Percentiles rank a stretch among this genome's conserved stretches.
Evolutionary conservation across 2,888 invertebrate genomes (phyloP).

Genomic region (Drosophila aldrichi): DNA sequence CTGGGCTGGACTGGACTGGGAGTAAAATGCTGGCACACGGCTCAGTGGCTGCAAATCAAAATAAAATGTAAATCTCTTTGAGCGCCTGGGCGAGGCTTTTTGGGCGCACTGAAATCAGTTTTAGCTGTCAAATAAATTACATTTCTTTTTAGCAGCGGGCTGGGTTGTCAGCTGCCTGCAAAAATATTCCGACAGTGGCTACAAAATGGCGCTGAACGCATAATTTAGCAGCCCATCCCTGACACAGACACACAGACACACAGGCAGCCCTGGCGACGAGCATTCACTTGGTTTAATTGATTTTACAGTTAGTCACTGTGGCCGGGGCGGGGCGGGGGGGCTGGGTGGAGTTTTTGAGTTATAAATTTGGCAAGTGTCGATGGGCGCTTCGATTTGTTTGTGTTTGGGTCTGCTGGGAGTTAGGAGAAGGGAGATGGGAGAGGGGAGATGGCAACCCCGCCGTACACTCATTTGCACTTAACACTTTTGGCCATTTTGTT

Average conservation of each 20-base stretch:
- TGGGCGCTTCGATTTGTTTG: slow-evolving; percentile 57
- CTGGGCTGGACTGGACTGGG: slow-evolving; percentile 17
- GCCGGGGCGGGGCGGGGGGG: not conserved
- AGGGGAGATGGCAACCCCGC: slow-evolving; percentile 12
- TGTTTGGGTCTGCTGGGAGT: slow-evolving; percentile 28
- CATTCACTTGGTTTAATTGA: slow-evolving; percentile 72
- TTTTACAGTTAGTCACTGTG: slow-evolving; percentile 61
- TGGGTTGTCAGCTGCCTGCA: slow-evolving; percentile 18
- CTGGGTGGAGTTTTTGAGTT: slow-evolving; percentile 45
- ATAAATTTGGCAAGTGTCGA: slow-evolving; percentile 70
- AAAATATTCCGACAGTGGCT: slow-evolving; percentile 25
- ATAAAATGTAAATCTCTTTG: slow-evolving; percentile 63
- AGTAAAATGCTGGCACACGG: slow-evolving; percentile 65
- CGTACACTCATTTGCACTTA: slow-evolving; percentile 78
- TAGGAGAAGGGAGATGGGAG: not conserved
- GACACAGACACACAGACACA: slow-evolving; percentile 11
- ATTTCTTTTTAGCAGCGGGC: slow-evolving; percentile 45
- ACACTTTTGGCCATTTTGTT: slow-evolving; percentile 78
- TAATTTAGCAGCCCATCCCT: slow-evolving; percentile 65
- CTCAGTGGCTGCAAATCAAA: slow-evolving; percentile 69
- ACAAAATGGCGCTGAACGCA: slow-evolving; percentile 75
- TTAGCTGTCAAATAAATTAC: slow-evolving; percentile 76
- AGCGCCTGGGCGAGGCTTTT: slow-evolving; percentile 24
- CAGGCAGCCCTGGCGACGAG: slow-evolving; percentile 6
- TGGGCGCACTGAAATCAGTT: slow-evolving; percentile 63